Percentiles rank a stretch among this genome's conserved stretches.
Evolutionary conservation across 2,113 vertebrate species (phyloP).

Genomic region (Muntiacus reevesi): DNA sequence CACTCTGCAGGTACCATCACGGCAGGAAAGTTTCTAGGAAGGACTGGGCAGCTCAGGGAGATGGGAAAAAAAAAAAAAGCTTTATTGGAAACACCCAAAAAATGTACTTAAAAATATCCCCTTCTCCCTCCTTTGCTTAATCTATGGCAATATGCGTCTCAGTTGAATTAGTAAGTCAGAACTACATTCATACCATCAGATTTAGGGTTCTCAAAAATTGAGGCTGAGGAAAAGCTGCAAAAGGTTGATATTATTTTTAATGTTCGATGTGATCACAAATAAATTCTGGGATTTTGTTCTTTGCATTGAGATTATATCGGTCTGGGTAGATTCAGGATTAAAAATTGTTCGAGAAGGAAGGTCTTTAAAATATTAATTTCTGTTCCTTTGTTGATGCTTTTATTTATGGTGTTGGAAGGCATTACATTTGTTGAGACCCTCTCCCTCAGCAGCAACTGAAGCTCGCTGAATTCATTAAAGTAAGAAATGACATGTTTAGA

Average conservation of each 20-base stretch:
- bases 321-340: background rate
- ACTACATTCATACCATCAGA: background rate
- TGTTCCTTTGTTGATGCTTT: background rate
- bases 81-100: slow-evolving; percentile 45
- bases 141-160: background rate
- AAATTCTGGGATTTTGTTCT: background rate
- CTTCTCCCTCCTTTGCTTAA: background rate
- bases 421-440: background rate
- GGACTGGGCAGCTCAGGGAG: slow-evolving; percentile 37
- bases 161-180: slow-evolving; percentile 23
- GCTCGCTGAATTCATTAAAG: background rate
- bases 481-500: background rate
- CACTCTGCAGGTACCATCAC: slow-evolving; percentile 82
- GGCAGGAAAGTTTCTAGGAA: slow-evolving; percentile 72
- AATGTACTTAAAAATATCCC: background rate
- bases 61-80: background rate
- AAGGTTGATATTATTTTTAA: slow-evolving; percentile 9
- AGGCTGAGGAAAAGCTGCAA: background rate
- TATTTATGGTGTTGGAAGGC: background rate
- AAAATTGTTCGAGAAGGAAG: background rate
- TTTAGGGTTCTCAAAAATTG: slow-evolving; percentile 25
- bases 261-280: background rate
- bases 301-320: background rate
- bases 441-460: background rate
- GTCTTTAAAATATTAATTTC: background rate